Evolutionary conservation across 2,113 vertebrate species (phyloP), one percentile per base, ranked within the genome.

Genomic region (Colinus virginianus): DNA sequence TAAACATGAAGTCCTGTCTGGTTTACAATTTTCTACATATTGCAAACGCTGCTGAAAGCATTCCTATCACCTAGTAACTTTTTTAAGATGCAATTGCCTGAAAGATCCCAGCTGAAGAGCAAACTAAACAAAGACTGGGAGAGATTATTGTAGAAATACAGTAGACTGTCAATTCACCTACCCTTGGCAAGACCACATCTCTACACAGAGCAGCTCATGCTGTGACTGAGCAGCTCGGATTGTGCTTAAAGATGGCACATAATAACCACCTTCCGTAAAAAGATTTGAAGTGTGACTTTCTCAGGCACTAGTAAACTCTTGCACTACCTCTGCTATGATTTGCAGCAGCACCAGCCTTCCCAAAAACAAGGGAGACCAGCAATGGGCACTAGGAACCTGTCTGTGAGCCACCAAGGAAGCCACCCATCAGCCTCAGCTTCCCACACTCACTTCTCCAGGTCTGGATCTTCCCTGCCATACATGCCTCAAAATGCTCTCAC

Each of bases 41-140:
- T 40, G 16, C 21, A 74, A 85, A 66, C 53, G 13, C 13, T 53
- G 8, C 40, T 87, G 25, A 77, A 90, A 75, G 5, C 13, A 32
- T 55, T 77, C 79, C 45, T 26, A 77, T 48, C 5, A 6, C 38
- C 23, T 26, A 36, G 42, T 5, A 51, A 19, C n/a, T 51, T 82
- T 62, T 13, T 30, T 53, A 72, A 86, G 80, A 63, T 25, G 13
- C 15, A 64, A 20, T 68, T 72, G 23, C 32, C n/a, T 75, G 40
- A 71, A 96, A 84, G 56, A 75, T 75, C 19, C 25, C 48, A 78
- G 55, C 8, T 61, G 62, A 90, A 84, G 30, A 76, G 11, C n/a
- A 62, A 89, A 72, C 18, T 30, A 21, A 69, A 48, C 32, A 59
- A 87, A 71, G 49, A 71, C 40, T 7, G 10, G 6, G 26, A 4